Conservation (phyloP, 1,140 invertebrate genomes). For the Lerema accius region DNA sequence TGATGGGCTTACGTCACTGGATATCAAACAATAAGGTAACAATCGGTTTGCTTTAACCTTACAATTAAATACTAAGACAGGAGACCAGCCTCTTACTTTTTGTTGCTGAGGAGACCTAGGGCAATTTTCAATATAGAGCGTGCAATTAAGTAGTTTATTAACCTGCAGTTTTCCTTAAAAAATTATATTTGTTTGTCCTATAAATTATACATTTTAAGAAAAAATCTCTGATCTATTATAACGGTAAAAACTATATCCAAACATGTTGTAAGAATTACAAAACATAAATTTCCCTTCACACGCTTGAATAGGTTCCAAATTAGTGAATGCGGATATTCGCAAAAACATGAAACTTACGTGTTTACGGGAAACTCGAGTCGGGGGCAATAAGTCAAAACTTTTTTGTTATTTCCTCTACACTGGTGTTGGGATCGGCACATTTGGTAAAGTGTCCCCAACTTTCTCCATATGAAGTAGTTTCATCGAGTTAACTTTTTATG, state of each 20-base stretch:
- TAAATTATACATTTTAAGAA: no score
- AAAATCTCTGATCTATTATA: no score
- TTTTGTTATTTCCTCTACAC: slow-evolving; percentile 52
- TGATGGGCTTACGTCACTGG: no score
- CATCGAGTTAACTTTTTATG: slow-evolving; percentile 60
- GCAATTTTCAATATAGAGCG: no score
- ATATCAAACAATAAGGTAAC: no score
- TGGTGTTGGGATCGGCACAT: slow-evolving; percentile 65
- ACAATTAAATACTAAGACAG: no score
- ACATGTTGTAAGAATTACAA: slow-evolving; percentile 2
- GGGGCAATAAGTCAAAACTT: slow-evolving; percentile 65
- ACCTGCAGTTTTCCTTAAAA: no score
- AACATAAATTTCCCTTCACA: slow-evolving; percentile 9
- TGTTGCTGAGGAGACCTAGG: no score
- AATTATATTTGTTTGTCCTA: no score
- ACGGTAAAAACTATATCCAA: background rate
- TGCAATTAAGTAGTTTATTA: no score
- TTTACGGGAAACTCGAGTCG: slow-evolving; percentile 48
- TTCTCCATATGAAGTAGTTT: slow-evolving; percentile 65
- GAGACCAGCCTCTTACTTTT: no score
- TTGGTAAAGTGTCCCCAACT: slow-evolving; percentile 66
- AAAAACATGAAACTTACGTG: slow-evolving; percentile 59
- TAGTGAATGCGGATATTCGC: slow-evolving; percentile 41
- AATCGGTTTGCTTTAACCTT: no score
- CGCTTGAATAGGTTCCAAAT: slow-evolving; percentile 37